A percentile compares a stretch with the other conserved stretches of the same genome.
Conservation (phyloP, 1,140 invertebrate species). For the Caerostris extrusa region DNA sequence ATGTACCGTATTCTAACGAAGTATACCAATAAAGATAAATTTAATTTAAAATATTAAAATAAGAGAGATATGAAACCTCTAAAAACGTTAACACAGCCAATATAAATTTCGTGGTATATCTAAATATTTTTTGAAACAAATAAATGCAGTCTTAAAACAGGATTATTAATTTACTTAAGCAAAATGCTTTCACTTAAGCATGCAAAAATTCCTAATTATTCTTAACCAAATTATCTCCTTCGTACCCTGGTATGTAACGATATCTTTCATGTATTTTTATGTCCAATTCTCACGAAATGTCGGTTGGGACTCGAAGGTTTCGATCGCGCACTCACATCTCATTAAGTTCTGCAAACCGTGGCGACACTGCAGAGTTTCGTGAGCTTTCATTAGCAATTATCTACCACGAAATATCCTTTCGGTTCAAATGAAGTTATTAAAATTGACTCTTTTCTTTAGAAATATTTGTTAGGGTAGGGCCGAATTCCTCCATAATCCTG, state of each 20-base stretch:
- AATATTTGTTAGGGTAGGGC: not conserved
- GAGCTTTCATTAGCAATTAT: not conserved
- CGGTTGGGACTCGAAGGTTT: not conserved
- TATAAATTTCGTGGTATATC: too few relatives aligned
- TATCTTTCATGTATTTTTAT: not conserved
- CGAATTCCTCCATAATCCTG: not conserved
- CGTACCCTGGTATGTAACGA: not conserved
- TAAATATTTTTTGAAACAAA: too few relatives aligned
- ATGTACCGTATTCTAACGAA: too few relatives aligned
- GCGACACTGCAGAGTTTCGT: not conserved
- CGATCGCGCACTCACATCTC: not conserved
- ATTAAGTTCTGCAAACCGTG: not conserved
- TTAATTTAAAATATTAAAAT: too few relatives aligned
- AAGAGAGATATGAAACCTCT: too few relatives aligned
- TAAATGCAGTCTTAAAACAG: too few relatives aligned
- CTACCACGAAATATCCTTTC: not conserved
- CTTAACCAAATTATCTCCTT: too few relatives aligned
- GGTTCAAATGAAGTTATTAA: constrained; percentile 17
- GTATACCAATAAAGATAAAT: too few relatives aligned
- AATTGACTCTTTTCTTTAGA: not conserved
- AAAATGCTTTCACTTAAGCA: too few relatives aligned
- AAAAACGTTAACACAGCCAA: too few relatives aligned
- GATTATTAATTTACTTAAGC: too few relatives aligned
- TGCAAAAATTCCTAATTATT: too few relatives aligned
- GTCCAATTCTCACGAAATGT: not conserved